A percentile compares a stretch with the other conserved stretches of the same genome.
phyloP scores from a whole-genome alignment of 2,888 invertebrate species.

The Campoplex nolae region DNA sequence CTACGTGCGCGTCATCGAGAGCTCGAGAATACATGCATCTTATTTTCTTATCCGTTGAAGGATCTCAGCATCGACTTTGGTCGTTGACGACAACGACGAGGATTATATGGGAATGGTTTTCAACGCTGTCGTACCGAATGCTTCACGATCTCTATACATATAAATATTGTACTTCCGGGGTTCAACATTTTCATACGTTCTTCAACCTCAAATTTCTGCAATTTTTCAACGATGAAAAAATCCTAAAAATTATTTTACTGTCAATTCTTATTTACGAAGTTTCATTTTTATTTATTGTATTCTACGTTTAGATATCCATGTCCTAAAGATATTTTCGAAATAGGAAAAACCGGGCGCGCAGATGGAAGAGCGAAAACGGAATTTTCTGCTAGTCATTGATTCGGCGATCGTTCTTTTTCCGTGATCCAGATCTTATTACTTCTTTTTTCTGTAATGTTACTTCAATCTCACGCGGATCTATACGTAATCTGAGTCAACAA shows the following conservation, averaged over 20 bases:
- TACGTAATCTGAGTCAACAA: too few species aligned
- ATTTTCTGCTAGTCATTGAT: too few species aligned
- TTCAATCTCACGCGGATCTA: too few species aligned
- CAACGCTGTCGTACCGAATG: background rate
- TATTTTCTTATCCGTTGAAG: constrained; percentile 40
- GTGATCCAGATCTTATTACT: too few species aligned
- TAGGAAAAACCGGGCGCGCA: too few species aligned
- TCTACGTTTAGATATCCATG: too few species aligned
- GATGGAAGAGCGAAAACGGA: too few species aligned
- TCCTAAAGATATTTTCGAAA: too few species aligned
- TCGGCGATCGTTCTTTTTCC: too few species aligned
- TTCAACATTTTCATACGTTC: background rate
- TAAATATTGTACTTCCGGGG: background rate
- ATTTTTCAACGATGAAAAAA: background rate
- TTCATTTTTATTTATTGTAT: too few species aligned
- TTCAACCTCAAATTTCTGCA: background rate
- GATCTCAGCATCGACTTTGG: constrained; percentile 45
- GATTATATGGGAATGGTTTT: constrained; percentile 8
- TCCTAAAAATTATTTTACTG: background rate
- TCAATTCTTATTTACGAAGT: background rate
- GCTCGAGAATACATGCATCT: constrained; percentile 42
- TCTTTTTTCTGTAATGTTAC: too few species aligned
- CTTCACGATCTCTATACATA: background rate
- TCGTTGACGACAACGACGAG: constrained; percentile 1
- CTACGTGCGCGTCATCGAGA: background rate